A percentile compares a stretch with the other conserved stretches of the same genome.
phyloP scores from a whole-genome alignment of 2,113 vertebrate species.

The Pantherophis guttatus region DNA sequence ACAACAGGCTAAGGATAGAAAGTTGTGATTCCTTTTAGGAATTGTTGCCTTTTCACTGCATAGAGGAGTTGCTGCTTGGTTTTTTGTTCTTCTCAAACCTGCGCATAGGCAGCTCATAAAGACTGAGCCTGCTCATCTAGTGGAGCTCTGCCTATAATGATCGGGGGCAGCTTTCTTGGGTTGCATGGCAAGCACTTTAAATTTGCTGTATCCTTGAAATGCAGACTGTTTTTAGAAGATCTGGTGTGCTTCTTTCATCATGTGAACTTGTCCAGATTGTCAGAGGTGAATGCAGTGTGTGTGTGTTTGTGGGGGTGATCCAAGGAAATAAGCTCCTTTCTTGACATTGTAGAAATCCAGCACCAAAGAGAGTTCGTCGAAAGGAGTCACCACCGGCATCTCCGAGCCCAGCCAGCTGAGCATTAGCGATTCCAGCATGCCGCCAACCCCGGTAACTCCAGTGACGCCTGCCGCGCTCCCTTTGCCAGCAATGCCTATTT shows the following conservation, averaged over 20 bases:
- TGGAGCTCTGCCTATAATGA: too few relatives aligned
- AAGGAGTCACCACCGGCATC: conserved; percentile 67
- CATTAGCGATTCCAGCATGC: conserved; percentile 78
- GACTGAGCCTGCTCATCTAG: not conserved
- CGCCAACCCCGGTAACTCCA: conserved; percentile 75
- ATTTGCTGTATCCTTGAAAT: not conserved
- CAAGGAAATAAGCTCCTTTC: not conserved
- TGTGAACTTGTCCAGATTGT: not conserved
- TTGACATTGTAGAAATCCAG: conserved; percentile 78
- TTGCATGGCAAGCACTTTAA: not conserved
- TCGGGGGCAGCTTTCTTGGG: not conserved
- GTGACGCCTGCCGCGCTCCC: conserved; percentile 74
- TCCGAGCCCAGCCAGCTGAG: conserved; percentile 75
- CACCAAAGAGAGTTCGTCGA: conserved; percentile 81
- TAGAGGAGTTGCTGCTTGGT: not conserved
- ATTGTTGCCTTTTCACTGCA: not conserved
- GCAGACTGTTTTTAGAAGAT: too few relatives aligned
- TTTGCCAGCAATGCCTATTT: conserved; percentile 79
- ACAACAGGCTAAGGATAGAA: not conserved
- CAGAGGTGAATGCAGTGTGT: fast-evolving
- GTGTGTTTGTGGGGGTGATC: fast-evolving
- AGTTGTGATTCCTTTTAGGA: not conserved
- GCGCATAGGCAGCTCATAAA: too few relatives aligned
- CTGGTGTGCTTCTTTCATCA: not conserved
- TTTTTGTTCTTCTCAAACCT: not conserved